Base-by-base conservation (phyloP, 2,113 vertebrate species). In the Atrichornis clamosus region DNA sequence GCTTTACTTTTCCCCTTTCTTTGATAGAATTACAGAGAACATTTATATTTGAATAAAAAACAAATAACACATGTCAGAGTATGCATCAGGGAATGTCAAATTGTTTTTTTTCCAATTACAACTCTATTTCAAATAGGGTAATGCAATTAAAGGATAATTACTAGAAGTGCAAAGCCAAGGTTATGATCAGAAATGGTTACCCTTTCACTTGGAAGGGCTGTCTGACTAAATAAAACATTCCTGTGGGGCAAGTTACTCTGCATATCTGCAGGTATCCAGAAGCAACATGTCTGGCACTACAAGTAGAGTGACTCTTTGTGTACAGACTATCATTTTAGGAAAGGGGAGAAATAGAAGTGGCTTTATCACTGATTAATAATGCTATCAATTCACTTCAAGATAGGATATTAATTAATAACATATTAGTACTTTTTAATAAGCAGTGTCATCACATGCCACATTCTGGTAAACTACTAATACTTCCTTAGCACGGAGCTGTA, bases 21-120 rank as follows among this genome's bases (percentile, higher is more conserved):
- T 98, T 98, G 98, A 98, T 98, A 97, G 97, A 97, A 97, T 98
- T 98, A 98, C 96, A 96, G 98, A 98, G 97, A 98, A 97, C 97
- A 98, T 98, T 98, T 99, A 98, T 98, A 99, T 99, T 98, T 99
- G 98, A 99, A 99, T 98, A 98, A 99, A 98, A 98, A 98, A 95
- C 96, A 98, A 98, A 97, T 95, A 97, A 95, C 83, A 82, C 96
- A 96, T 94, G 96, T 97, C 97, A 97, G 96, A 95, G 96, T 95
- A 97, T 52, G 89, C 96, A 97, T 98, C 97, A 85, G 96, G 96
- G 96, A 98, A 97, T 82, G 95, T 97, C 96, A 97, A 92, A 97
- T 97, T 97, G 97, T 62, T 82, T 98, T 97, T 97, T 98, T 98
- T 95, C 96, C 97, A 97, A 98, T 98, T 98, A 98, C 97, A 93